Evolutionary conservation across 2,797 vertebrate genomes (phyloP), one percentile per base, ranked within the genome.

Genomic region (Helostoma temminkii): DNA sequence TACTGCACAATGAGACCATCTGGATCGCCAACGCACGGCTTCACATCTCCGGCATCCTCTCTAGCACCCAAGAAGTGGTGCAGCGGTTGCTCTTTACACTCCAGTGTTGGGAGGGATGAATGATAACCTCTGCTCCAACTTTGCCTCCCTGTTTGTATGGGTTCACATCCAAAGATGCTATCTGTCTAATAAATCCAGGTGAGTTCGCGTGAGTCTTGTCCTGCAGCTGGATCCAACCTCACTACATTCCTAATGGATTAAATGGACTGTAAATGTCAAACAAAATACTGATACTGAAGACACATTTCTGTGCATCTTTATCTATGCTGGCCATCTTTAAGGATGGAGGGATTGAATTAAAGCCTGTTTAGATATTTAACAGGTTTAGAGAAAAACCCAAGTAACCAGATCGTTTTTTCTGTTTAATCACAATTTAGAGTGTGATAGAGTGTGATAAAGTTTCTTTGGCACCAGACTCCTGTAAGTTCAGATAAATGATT

Each of bases 141-240:
- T 55, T 43, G 50, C 37, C 61, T 79, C 61, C 36, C 66, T 60
- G 62, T 68, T 70, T 65, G 61, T 80, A 70, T 60, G 59, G 49
- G 60, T 74, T 78, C 64, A 69, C n/a, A 2, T 76, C 74, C 70
- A 74, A 64, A 83, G 89, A 88, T 83, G 63, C 65, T 69, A 86
- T 89, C 80, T 58, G 66, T 73, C 66, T 36, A 77, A 65, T 80
- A 79, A 83, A 81, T 82, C 68, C 85, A 88, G 80, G 84, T 88
- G 79, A 66, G 77, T 61, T 78, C 6, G 59, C 28, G 28, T 42
- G 78, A 75, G 47, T 28, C 57, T 22, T 4, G 1, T 67, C 53
- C 61, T 50, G 56, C 80, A 84, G 84, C 80, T 60, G 80, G 56
- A 74, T 48, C 50, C 60, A 56, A 56, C 68, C 55, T 48, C 6